Evolutionary conservation across 2,113 vertebrate genomes (phyloP), one percentile per base, ranked within the genome.

Genomic region (Nibea coibor): DNA sequence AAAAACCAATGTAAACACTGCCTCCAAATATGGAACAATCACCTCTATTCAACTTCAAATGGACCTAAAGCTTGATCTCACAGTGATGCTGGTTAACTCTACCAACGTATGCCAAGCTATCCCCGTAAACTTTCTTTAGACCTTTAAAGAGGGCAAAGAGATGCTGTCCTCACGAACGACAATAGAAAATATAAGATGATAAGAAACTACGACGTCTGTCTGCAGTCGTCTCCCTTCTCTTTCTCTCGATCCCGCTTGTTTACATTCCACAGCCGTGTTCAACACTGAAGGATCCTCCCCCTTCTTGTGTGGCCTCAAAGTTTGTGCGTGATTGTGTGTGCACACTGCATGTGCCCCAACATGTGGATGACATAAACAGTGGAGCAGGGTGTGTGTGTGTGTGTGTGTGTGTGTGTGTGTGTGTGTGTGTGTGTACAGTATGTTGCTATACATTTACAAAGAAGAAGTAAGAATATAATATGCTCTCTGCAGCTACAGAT

Each of bases 211-310:
- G 50, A n/a, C 50, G 78, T 73, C 75, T 64, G 26, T 74, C 74
- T 80, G 62, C n/a, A 61, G 80, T 77, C 22, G 19, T 31, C 67
- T 47, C 42, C 47, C 31, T 14, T 74, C 53, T 74, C 68, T 68
- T 58, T 70, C 79, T 83, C 84, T 85, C 75, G 6, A 72, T 89
- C 87, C 57, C 62, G 45, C 83, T 88, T 94, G 95, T 95, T 95
- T 94, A 95, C 94, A 95, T 94, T 95, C 93, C 91, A 86, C 71
- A 78, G 88, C 80, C 65, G 81, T 94, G 94, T 93, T 93, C 82
- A 79, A 90, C 91, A 89, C 87, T 67, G 58, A 78, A 35, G 75
- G 89, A 83, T 81, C 91, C 93, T 88, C 94, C 90, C 91, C 92
- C 94, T 90, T 87, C 93, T 90, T 94, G 94, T 94, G 93, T 93